Evolutionary conservation across 2,113 vertebrate genomes (phyloP).

Genomic region (Plectropomus leopardus): DNA sequence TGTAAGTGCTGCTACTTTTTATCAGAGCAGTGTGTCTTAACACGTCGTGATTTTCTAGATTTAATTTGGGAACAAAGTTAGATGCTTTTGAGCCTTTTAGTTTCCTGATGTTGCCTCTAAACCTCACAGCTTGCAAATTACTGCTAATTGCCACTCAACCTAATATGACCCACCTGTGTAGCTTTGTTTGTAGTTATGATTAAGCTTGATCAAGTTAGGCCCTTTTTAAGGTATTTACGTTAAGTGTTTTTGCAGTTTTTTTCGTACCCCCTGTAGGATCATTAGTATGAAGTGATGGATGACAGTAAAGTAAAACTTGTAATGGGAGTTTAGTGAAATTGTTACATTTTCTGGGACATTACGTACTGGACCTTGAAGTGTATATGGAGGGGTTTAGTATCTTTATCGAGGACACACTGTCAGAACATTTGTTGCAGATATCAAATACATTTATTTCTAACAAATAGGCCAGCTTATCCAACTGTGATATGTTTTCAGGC

Average conservation of each 20-base stretch:
- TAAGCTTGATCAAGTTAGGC: background rate
- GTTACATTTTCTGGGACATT: background rate
- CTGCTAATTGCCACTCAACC: constrained; percentile 24
- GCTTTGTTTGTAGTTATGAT: constrained; percentile 25
- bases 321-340: background rate
- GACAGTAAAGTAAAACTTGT: background rate
- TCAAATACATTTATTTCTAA: background rate
- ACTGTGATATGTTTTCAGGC: too few species aligned
- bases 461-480: too few species aligned
- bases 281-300: background rate
- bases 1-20: background rate
- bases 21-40: background rate
- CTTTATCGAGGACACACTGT: constrained; percentile 4
- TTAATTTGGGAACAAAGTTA: constrained; percentile 15
- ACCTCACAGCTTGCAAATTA: constrained; percentile 32
- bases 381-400: background rate
- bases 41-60: background rate
- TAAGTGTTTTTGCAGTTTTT: constrained; percentile 7
- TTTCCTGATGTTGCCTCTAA: background rate
- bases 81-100: constrained; percentile 1
- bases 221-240: background rate
- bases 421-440: background rate
- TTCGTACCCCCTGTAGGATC: background rate
- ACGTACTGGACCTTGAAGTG: background rate
- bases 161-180: constrained; percentile 21